Conservation (phyloP, 1,140 invertebrate species). For the Laupala kohalensis region DNA sequence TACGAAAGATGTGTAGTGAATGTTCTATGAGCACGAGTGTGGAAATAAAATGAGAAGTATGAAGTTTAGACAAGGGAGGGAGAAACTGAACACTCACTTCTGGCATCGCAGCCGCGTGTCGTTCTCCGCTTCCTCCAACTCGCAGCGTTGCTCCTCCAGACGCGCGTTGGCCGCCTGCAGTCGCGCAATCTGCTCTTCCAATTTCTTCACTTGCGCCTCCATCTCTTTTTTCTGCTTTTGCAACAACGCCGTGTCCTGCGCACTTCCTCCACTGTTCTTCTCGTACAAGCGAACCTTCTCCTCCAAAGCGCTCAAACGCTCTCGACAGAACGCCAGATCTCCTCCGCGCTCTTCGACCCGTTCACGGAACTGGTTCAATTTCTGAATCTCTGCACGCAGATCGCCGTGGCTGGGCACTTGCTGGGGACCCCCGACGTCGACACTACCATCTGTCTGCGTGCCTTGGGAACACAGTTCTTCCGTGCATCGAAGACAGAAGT, state of each 20-base stretch:
- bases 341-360: constrained; percentile 34
- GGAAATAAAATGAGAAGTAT: no score
- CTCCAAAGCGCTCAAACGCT: constrained; percentile 40
- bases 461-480: constrained; percentile 32
- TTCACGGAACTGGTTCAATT: constrained; percentile 38
- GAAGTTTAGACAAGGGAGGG: not conserved
- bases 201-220: constrained; percentile 35
- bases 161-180: constrained; percentile 41
- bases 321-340: constrained; percentile 28
- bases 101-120: constrained; percentile 48
- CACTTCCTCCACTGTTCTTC: constrained; percentile 37
- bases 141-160: constrained; percentile 48
- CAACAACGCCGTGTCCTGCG: constrained; percentile 38
- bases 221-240: constrained; percentile 39
- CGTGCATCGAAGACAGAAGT: constrained; percentile 35
- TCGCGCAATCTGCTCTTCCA: constrained; percentile 35
- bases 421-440: constrained; percentile 12
- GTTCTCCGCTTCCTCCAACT: constrained; percentile 54
- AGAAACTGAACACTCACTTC: constrained; percentile 30
- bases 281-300: constrained; percentile 42
- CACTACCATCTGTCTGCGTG: constrained; percentile 36
- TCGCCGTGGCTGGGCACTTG: constrained; percentile 25
- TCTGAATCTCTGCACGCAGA: constrained; percentile 38
- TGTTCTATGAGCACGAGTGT: no score
- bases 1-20: no score